Conservation (phyloP, 2,113 vertebrate species). For the Sylvietta virens region DNA sequence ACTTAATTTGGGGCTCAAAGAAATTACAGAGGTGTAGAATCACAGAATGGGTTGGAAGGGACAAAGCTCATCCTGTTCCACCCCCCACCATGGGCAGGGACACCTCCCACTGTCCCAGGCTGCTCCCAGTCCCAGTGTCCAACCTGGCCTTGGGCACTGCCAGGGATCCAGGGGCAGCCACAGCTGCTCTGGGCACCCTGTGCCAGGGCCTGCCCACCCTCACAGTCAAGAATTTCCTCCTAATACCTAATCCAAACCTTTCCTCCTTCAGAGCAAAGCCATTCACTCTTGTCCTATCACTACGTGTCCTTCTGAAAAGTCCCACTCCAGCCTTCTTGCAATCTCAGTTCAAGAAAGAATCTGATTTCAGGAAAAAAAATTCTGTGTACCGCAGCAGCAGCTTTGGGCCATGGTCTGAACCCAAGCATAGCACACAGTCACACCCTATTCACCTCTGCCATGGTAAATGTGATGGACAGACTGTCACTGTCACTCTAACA, state of each 20-base stretch:
- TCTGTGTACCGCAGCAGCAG: accelerated
- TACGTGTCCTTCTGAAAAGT: not conserved
- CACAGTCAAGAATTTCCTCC: not conserved
- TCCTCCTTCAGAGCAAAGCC: not conserved
- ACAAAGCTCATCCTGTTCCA: not conserved
- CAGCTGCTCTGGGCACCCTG: not conserved
- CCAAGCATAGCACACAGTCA: accelerated
- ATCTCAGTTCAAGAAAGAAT: not conserved
- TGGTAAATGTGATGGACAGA: accelerated
- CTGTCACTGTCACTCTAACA: not conserved
- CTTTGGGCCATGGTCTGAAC: not conserved
- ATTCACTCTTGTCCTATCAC: not conserved
- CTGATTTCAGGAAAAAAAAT: not conserved
- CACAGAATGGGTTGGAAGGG: not conserved
- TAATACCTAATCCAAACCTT: not conserved
- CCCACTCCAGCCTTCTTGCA: not conserved
- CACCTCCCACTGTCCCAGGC: not conserved
- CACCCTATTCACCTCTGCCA: no score
- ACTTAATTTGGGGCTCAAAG: not conserved
- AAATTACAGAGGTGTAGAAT: not conserved
- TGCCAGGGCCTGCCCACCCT: not conserved
- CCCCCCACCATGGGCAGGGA: no score
- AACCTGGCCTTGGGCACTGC: accelerated
- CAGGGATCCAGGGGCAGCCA: not conserved
- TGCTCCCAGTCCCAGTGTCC: not conserved